Evolutionary conservation across 2,113 vertebrate species (phyloP).

Genomic region (Pleuronectes platessa): DNA sequence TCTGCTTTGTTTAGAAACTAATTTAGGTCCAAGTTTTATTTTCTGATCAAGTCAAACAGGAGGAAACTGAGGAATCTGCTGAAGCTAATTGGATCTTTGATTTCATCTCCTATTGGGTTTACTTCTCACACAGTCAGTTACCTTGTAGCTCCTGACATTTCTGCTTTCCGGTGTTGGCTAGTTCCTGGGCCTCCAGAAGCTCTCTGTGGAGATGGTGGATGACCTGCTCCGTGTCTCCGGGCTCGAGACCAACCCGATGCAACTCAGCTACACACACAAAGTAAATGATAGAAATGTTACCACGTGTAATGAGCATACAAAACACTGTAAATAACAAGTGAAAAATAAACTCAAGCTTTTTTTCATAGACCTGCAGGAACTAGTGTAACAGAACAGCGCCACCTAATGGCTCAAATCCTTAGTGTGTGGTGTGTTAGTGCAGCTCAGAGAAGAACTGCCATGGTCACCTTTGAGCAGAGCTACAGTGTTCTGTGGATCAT

Average conservation of each 20-base stretch:
- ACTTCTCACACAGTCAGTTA: constrained; percentile 64
- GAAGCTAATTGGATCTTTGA: no score
- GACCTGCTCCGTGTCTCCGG: constrained; percentile 91
- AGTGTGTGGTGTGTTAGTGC: background rate
- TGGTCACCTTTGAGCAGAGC: constrained; percentile 93
- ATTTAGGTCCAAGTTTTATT: no score
- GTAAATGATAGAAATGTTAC: background rate
- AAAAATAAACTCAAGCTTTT: background rate
- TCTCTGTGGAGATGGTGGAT: constrained; percentile 94
- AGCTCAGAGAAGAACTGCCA: background rate
- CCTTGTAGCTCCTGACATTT: constrained; percentile 97
- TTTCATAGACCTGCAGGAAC: background rate
- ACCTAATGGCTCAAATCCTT: background rate
- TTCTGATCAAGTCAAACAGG: no score
- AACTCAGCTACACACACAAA: constrained; percentile 84
- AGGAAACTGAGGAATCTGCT: no score
- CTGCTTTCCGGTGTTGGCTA: constrained; percentile 95
- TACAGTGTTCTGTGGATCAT: constrained; percentile 93
- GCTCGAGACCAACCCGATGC: constrained; percentile 89
- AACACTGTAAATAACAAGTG: no score
- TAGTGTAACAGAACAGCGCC: background rate
- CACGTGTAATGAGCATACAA: background rate
- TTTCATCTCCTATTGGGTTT: no score
- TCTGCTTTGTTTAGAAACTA: no score
- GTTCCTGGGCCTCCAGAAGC: constrained; percentile 94